phyloP scores from a whole-genome alignment of 2,888 invertebrate species.

The Synergus umbraculus region DNA sequence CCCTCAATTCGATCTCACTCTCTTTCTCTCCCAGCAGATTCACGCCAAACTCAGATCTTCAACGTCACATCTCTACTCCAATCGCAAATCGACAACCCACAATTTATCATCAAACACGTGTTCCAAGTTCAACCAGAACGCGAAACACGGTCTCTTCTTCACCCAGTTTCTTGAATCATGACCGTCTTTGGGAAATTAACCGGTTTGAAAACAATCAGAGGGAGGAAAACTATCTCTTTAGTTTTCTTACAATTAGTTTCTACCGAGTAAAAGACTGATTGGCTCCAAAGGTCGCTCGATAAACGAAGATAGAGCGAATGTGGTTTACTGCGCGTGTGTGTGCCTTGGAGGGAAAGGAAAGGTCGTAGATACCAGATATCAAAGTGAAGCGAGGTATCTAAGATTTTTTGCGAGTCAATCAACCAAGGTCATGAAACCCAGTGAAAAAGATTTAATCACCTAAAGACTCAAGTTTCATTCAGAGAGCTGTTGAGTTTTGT shows the following conservation, averaged over 20 bases:
- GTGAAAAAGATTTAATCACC: slow-evolving; percentile 2
- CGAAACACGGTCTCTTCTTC: neutral
- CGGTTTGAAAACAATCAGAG: neutral
- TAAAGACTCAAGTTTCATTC: neutral
- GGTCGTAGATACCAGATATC: slow-evolving; percentile 26
- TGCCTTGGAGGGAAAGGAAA: slow-evolving; percentile 28
- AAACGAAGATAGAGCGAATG: slow-evolving; percentile 38
- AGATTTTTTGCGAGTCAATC: neutral
- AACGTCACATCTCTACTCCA: neutral
- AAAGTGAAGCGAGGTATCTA: slow-evolving; percentile 29
- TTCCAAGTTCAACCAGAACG: neutral
- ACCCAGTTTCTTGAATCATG: neutral
- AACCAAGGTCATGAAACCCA: slow-evolving; percentile 24
- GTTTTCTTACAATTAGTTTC: slow-evolving; percentile 4
- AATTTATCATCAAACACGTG: neutral
- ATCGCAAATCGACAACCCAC: slow-evolving; percentile 9
- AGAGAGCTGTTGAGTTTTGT: neutral
- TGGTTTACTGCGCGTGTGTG: slow-evolving; percentile 39
- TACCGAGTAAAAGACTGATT: slow-evolving; percentile 33
- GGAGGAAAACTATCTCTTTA: slow-evolving; percentile 6
- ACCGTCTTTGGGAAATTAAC: neutral
- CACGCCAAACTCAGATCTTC: neutral
- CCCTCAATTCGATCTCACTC: slow-evolving; percentile 43
- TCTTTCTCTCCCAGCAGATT: neutral
- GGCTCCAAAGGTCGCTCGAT: slow-evolving; percentile 40